Evolutionary conservation across 2,888 invertebrate species (phyloP).

Genomic region (Acanthopleura granulata): DNA sequence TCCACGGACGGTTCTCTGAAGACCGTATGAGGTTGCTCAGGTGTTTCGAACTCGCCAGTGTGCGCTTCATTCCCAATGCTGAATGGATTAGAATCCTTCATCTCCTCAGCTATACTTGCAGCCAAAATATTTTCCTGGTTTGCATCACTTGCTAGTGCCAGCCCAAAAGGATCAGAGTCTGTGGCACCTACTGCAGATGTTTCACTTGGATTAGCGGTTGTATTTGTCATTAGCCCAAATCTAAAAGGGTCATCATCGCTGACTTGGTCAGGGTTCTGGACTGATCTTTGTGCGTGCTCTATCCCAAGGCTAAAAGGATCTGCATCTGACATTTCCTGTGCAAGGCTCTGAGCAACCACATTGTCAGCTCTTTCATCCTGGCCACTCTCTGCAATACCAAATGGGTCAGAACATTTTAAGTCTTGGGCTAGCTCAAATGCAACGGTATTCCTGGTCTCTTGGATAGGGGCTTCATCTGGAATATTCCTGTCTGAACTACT

Average conservation of each 20-base stretch:
- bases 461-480: background rate
- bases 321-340: background rate
- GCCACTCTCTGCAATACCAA: background rate
- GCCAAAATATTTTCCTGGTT: background rate
- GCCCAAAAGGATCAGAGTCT: background rate
- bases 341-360: background rate
- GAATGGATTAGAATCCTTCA: background rate
- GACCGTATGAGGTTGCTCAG: background rate
- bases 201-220: background rate
- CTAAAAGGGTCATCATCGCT: background rate
- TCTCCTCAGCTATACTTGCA: background rate
- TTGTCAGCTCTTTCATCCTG: background rate
- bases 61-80: background rate
- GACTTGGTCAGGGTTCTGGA: too few species aligned
- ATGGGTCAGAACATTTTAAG: background rate
- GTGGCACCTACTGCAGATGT: background rate
- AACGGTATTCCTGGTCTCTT: slow-evolving; percentile 11
- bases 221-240: background rate
- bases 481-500: background rate
- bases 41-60: slow-evolving; percentile 14
- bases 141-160: background rate
- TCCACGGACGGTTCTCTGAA: background rate
- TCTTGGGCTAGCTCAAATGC: background rate
- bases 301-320: background rate
- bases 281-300: too few species aligned